A percentile compares a stretch with the other conserved stretches of the same genome.
These are phyloP conservation scores for Acanthopleura granulata DNA, from an alignment of 2,888 invertebrate species.

Conservation along the genomic window DNA sequence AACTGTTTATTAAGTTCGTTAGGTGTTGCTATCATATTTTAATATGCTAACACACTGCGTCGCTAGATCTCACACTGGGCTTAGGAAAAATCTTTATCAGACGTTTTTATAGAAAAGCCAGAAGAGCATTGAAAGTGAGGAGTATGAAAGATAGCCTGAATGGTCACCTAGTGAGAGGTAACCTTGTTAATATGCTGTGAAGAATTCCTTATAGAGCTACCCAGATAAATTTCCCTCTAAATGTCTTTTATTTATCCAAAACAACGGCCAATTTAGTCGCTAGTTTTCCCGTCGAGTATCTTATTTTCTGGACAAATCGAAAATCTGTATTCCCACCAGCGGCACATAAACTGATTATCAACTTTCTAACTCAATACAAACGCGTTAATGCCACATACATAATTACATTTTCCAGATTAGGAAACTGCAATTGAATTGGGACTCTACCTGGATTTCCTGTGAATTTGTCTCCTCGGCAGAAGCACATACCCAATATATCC, in stretches of 20 bases:
- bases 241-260: slow-evolving; percentile 4
- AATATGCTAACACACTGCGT: no score
- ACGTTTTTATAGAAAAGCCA: no score
- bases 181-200: neutral
- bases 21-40: no score
- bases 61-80: no score
- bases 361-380: slow-evolving; percentile 4
- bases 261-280: neutral
- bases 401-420: slow-evolving; percentile 4
- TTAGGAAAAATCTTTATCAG: no score
- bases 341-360: neutral
- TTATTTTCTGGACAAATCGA: neutral
- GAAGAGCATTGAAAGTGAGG: no score
- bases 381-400: neutral
- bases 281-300: neutral
- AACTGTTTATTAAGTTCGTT: no score
- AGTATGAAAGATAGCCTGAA: no score
- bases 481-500: no score
- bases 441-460: neutral
- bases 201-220: neutral
- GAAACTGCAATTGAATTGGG: slow-evolving; percentile 1
- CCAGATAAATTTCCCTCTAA: neutral
- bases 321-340: neutral
- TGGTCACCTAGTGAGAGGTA: no score
- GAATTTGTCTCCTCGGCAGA: no score